Percentiles rank a stretch among this genome's conserved stretches.
phyloP scores from a whole-genome alignment of 1,140 invertebrate genomes.

The Psilanteris sp. region DNA sequence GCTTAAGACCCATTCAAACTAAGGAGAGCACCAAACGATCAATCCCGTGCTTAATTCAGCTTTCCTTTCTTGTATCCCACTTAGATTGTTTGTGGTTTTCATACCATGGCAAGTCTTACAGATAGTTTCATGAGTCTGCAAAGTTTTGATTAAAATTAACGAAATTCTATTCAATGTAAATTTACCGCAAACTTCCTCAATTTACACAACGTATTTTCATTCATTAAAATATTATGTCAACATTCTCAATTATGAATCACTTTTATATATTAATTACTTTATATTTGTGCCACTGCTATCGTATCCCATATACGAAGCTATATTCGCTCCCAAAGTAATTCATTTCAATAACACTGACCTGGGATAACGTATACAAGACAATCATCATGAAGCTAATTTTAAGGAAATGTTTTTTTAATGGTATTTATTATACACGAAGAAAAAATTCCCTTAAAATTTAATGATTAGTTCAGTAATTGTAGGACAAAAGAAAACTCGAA shows the following conservation, averaged over 20 bases:
- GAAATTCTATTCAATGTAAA: constrained; percentile 35
- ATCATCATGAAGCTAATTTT: no score
- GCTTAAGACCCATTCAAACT: constrained; percentile 35
- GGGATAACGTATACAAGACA: no score
- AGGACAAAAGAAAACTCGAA: no score
- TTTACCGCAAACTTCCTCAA: constrained; percentile 13
- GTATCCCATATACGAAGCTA: no score
- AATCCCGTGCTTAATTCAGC: constrained; percentile 40
- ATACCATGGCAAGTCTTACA: constrained; percentile 21
- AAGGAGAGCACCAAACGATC: constrained; percentile 29
- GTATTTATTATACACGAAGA: no score
- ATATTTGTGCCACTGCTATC: no score
- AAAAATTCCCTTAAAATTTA: no score
- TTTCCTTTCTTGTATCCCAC: constrained; percentile 38
- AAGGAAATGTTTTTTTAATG: no score
- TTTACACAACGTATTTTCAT: constrained; percentile 19
- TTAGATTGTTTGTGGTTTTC: constrained; percentile 51
- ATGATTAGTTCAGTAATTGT: no score
- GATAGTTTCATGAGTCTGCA: constrained; percentile 30
- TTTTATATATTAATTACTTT: no score
- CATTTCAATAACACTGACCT: no score
- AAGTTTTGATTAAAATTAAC: constrained; percentile 59
- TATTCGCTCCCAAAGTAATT: no score
- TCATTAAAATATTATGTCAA: constrained; percentile 9
- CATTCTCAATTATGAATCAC: constrained; percentile 4